Evolutionary conservation across 2,797 vertebrate genomes (phyloP).

Genomic region (Hylomyscus alleni): DNA sequence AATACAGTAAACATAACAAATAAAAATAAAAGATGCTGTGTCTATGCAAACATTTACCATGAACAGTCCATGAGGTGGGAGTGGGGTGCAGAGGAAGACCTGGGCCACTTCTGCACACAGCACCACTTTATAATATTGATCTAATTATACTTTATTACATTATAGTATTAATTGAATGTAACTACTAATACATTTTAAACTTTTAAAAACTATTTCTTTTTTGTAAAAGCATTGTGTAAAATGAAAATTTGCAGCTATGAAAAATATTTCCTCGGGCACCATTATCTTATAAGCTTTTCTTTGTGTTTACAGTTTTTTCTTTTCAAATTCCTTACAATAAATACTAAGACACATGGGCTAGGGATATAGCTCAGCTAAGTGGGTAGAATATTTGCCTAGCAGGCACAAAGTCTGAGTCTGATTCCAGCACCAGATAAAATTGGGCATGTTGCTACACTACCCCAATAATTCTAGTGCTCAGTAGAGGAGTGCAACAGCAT

Average conservation of each 20-base stretch:
- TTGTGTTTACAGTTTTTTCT: background rate
- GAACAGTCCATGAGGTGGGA: background rate
- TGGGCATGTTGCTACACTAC: background rate
- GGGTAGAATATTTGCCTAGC: background rate
- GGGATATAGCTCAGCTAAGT: background rate
- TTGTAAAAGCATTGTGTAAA: background rate
- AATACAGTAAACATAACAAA: background rate
- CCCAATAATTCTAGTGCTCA: background rate
- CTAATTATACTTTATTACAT: background rate
- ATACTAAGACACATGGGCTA: background rate
- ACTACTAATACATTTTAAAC: background rate
- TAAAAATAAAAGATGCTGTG: background rate
- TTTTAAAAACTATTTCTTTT: background rate
- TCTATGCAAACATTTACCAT: background rate
- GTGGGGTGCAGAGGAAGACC: background rate
- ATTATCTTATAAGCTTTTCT: background rate
- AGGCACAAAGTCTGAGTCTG: background rate
- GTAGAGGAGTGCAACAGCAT: background rate
- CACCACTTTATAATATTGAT: background rate
- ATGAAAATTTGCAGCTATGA: background rate
- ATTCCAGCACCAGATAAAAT: background rate
- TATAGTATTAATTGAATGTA: background rate
- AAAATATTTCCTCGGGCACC: background rate
- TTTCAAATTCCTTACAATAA: background rate
- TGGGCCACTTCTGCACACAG: background rate